Conservation (phyloP, 2,888 invertebrate genomes). For the Parthenolecanium corni region DNA sequence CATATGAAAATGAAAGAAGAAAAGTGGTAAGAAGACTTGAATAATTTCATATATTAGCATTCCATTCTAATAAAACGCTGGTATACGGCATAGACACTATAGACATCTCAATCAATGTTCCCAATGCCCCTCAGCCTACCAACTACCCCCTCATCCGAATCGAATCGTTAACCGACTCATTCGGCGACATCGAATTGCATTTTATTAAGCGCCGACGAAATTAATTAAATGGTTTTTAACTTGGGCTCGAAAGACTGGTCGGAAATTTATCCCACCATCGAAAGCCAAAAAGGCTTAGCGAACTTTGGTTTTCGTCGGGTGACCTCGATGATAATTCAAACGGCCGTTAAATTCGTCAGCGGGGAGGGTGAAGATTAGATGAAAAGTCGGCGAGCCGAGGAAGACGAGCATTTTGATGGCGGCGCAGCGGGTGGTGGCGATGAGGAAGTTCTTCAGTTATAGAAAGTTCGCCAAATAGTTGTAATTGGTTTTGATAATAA, state of each 20-base stretch:
- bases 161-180: no score
- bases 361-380: background rate
- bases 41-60: no score
- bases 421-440: no score
- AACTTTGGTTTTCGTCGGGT: background rate
- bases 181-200: no score
- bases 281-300: constrained; percentile 14
- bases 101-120: no score
- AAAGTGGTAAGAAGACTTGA: no score
- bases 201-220: background rate
- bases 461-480: constrained; percentile 25
- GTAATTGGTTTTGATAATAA: constrained; percentile 27
- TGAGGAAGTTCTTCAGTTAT: background rate
- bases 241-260: background rate
- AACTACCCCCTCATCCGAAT: no score
- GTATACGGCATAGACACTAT: no score
- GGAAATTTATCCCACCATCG: constrained; percentile 10
- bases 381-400: background rate
- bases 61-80: no score
- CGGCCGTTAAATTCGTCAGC: constrained; percentile 15
- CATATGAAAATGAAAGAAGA: no score
- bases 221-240: constrained; percentile 21
- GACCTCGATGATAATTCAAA: background rate
- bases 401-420: background rate
- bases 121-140: no score